Percentiles rank a stretch among this genome's conserved stretches.
Conservation (phyloP, 2,113 vertebrate genomes). For the Poeciliopsis occidentalis region DNA sequence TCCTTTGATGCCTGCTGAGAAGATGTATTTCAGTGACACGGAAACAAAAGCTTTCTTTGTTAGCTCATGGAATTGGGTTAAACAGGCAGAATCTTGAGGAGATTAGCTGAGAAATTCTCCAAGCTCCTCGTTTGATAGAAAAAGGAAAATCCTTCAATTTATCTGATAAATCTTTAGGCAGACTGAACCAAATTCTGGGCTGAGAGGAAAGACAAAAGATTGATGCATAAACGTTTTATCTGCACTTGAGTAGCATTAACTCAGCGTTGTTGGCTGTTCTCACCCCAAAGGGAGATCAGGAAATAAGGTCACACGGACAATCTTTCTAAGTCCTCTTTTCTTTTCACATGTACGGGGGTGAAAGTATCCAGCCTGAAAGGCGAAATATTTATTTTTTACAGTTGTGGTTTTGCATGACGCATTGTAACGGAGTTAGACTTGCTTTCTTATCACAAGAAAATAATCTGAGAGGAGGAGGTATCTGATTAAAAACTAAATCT, state of each 20-base stretch:
- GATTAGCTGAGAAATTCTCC: constrained; percentile 56
- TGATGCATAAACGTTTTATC: constrained; percentile 50
- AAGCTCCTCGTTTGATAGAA: constrained; percentile 48
- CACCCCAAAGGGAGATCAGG: constrained; percentile 40
- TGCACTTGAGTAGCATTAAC: constrained; percentile 50
- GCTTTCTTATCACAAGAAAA: constrained; percentile 8
- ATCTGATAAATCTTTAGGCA: constrained; percentile 53
- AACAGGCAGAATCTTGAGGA: constrained; percentile 47
- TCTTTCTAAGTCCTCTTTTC: constrained; percentile 40
- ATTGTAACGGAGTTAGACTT: constrained; percentile 8
- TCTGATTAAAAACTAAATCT: constrained; percentile 16
- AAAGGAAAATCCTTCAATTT: constrained; percentile 66
- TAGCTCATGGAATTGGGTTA: constrained; percentile 26
- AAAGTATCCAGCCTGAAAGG: constrained; percentile 31
- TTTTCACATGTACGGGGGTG: constrained; percentile 35
- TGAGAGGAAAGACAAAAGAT: constrained; percentile 31
- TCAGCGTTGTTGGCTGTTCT: constrained; percentile 48
- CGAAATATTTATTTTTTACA: constrained; percentile 27
- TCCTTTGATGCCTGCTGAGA: constrained; percentile 40
- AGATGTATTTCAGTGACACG: constrained; percentile 34
- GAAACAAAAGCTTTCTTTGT: constrained; percentile 34
- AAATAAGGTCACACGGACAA: constrained; percentile 35
- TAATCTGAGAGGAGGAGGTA: constrained; percentile 8
- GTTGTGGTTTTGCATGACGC: neutral
- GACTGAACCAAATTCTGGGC: constrained; percentile 42